phyloP scores from a whole-genome alignment of 2,797 vertebrate species.

The Sternarchorhynchus goeldii region DNA sequence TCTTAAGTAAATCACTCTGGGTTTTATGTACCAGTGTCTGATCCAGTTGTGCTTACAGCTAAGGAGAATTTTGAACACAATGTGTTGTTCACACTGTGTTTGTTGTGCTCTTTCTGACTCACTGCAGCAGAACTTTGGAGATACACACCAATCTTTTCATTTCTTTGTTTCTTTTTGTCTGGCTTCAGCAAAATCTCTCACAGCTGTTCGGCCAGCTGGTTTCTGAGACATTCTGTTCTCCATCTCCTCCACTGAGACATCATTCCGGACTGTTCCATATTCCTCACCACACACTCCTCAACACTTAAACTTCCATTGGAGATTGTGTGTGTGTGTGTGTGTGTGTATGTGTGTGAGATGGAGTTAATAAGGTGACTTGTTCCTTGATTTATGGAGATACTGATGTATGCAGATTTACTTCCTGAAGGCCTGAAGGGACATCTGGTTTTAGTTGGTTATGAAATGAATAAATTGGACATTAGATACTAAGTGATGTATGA shows the following conservation, averaged over 20 bases:
- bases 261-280: constrained; percentile 32
- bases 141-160: constrained; percentile 24
- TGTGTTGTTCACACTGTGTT: constrained; percentile 25
- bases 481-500: constrained; percentile 42
- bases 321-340: neutral
- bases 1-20: constrained; percentile 12
- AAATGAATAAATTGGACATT: constrained; percentile 38
- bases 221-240: constrained; percentile 49
- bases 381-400: neutral
- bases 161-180: constrained; percentile 45
- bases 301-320: neutral
- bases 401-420: neutral
- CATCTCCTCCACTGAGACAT: constrained; percentile 36
- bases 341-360: neutral
- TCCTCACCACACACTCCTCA: constrained; percentile 23
- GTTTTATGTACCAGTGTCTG: neutral
- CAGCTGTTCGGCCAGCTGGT: constrained; percentile 45
- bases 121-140: constrained; percentile 42
- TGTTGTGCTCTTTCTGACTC: constrained; percentile 36
- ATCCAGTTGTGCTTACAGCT: constrained; percentile 4
- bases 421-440: constrained; percentile 16
- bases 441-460: constrained; percentile 50
- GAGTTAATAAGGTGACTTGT: too few species aligned
- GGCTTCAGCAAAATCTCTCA: constrained; percentile 46
- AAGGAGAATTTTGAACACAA: constrained; percentile 3